Evolutionary conservation across 1,140 invertebrate genomes (phyloP).

Genomic region (Drosophila murphyi): DNA sequence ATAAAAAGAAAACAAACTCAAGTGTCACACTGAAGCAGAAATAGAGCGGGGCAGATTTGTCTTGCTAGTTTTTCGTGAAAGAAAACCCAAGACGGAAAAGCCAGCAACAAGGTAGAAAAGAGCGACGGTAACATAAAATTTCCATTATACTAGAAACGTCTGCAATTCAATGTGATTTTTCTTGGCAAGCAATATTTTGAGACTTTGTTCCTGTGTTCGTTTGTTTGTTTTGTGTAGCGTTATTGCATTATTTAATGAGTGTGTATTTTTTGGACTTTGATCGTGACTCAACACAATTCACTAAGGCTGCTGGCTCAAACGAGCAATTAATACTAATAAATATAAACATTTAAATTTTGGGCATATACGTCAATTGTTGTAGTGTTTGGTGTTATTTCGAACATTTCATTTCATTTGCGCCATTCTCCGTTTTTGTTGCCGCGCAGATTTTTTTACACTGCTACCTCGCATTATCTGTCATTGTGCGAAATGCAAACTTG

Average conservation of each 20-base stretch:
- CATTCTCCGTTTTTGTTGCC: not conserved
- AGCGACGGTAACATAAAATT: constrained; percentile 67
- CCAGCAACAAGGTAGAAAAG: constrained; percentile 13
- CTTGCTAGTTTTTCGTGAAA: constrained; percentile 53
- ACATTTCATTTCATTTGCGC: too few relatives aligned
- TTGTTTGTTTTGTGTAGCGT: constrained; percentile 4
- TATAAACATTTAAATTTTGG: constrained; percentile 46
- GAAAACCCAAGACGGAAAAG: constrained; percentile 9
- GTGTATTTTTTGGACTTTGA: constrained; percentile 66
- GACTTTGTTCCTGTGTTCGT: constrained; percentile 67
- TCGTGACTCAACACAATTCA: constrained; percentile 73
- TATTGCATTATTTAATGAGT: constrained; percentile 41
- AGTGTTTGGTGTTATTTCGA: constrained; percentile 1
- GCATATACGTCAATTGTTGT: constrained; percentile 39
- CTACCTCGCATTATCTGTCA: constrained; percentile 12
- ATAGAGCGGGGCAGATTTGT: constrained; percentile 41
- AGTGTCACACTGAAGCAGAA: constrained; percentile 28
- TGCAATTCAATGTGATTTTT: constrained; percentile 53
- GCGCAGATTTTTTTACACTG: constrained; percentile 19
- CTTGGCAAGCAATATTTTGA: constrained; percentile 61
- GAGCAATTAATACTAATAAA: constrained; percentile 43
- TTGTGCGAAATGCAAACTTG: constrained; percentile 2
- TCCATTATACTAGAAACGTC: constrained; percentile 72
- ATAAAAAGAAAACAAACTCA: constrained; percentile 5
- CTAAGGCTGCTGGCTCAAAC: constrained; percentile 39